Percentiles rank a stretch among this genome's conserved stretches.
These are phyloP conservation scores for Phalera bucephala DNA, from an alignment of 2,888 invertebrate species.

Conservation along the genomic window DNA sequence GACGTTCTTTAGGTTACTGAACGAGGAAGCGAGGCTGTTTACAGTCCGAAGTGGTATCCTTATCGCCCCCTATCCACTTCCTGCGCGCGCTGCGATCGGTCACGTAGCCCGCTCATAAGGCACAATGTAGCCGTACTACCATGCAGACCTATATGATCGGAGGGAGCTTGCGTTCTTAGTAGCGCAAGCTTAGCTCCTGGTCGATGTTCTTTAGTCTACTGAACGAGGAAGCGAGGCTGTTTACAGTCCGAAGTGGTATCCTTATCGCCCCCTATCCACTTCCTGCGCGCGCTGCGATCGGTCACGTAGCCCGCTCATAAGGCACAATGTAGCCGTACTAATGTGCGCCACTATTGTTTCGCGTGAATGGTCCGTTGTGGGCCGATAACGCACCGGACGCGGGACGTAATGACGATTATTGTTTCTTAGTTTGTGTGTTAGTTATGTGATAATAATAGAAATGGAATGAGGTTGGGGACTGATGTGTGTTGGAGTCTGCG, in stretches of 20 bases:
- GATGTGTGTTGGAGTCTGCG: too few relatives aligned
- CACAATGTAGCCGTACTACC: constrained; percentile 49
- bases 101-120: constrained; percentile 45
- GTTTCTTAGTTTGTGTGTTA: constrained; percentile 32
- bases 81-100: constrained; percentile 43
- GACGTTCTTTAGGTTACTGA: too few relatives aligned
- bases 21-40: constrained; percentile 12
- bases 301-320: constrained; percentile 47
- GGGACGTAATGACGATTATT: constrained; percentile 36
- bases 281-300: constrained; percentile 43
- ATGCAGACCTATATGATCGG: too few relatives aligned
- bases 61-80: constrained; percentile 48
- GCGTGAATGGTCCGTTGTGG: constrained; percentile 39
- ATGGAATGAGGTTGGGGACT: constrained; percentile 12
- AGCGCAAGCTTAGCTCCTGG: too few relatives aligned
- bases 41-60: constrained; percentile 43
- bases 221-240: too few relatives aligned
- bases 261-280: constrained; percentile 46
- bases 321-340: constrained; percentile 48
- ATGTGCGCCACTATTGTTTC: constrained; percentile 33
- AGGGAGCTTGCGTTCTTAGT: too few relatives aligned
- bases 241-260: too few relatives aligned
- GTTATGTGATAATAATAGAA: constrained; percentile 12
- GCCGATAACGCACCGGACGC: constrained; percentile 49
- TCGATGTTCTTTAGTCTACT: too few relatives aligned